A percentile compares a stretch with the other conserved stretches of the same genome.
Conservation (phyloP, 2,797 vertebrate genomes). For the Sebastes taczanowskii region DNA sequence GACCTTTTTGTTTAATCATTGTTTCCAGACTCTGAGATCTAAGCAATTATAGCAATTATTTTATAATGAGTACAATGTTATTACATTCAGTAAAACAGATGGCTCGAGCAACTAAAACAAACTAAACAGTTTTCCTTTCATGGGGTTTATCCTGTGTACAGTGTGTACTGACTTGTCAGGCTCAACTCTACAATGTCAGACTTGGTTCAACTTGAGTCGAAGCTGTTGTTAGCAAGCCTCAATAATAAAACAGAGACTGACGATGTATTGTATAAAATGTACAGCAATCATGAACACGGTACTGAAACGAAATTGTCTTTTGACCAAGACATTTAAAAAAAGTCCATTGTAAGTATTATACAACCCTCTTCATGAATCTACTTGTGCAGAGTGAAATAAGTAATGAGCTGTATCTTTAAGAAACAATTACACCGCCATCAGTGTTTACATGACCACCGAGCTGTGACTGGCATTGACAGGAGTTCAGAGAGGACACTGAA, state of each 20-base stretch:
- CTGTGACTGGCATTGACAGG: slow-evolving; percentile 26
- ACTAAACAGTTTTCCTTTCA: neutral
- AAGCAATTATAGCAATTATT: neutral
- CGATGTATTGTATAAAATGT: neutral
- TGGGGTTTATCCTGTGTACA: neutral
- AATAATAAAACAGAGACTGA: neutral
- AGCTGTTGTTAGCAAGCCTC: neutral
- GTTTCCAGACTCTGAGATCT: neutral
- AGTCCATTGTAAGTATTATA: neutral
- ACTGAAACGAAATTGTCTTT: neutral
- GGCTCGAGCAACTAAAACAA: neutral
- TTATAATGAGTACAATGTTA: neutral
- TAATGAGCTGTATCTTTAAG: slow-evolving; percentile 1
- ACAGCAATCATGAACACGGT: neutral
- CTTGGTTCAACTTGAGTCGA: neutral
- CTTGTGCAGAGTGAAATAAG: neutral
- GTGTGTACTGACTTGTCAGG: neutral
- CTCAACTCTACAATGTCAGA: neutral
- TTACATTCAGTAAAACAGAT: neutral
- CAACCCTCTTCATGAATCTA: neutral
- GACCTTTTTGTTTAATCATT: neutral
- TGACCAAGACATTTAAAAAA: neutral
- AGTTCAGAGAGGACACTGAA: slow-evolving; percentile 40
- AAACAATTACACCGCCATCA: neutral
- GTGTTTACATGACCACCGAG: slow-evolving; percentile 3